Evolutionary conservation across 2,113 vertebrate species (phyloP), one percentile per base, ranked within the genome.

Genomic region (Sceloporus undulatus): DNA sequence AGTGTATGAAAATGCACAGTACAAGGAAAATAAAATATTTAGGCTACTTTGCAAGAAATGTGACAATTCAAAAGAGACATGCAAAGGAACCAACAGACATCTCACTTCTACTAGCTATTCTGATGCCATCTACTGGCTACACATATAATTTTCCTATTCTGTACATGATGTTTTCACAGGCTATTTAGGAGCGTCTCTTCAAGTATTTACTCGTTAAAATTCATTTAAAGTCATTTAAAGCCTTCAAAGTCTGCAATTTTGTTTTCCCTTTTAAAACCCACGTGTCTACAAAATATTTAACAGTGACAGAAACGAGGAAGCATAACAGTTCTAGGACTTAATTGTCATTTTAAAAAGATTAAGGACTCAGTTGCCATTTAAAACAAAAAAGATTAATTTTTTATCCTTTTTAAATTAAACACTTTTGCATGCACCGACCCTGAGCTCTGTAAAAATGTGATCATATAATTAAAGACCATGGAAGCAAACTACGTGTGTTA

Each of bases 101-200:
- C 93, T 91, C 18, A 91, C 93, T 93, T 92, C 93, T 94, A 93
- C 79, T 75, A 95, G 93, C 91, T 94, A 91, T 95, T 94, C 95
- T 94, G 96, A 95, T 96, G 97, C 96, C 96, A 96, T 95, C 96
- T 97, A 94, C 97, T 97, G 97, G 97, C 65, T 95, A 71, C 91
- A 92, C 91, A 91, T 90, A 70, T 92, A 92, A 93, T 92, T 90
- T 25, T 90, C 93, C 77, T 84, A 86, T 89, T 29, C 77, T 65
- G 21, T 1, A 88, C 81, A 91, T 90, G 85, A 79, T 29, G 2
- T 2, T 74, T 92, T 93, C n/a, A 56, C 9, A 9, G 38, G 13
- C 56, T 71, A 86, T 65, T 86, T 78, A 73, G n/a, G 19, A 27
- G 9, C 38, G 25, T 48, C 13, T 13, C 42, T 5, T 89, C 1